Percentiles rank a stretch among this genome's conserved stretches.
phyloP scores from a whole-genome alignment of 2,888 invertebrate genomes.

The Drosophila monieri region DNA sequence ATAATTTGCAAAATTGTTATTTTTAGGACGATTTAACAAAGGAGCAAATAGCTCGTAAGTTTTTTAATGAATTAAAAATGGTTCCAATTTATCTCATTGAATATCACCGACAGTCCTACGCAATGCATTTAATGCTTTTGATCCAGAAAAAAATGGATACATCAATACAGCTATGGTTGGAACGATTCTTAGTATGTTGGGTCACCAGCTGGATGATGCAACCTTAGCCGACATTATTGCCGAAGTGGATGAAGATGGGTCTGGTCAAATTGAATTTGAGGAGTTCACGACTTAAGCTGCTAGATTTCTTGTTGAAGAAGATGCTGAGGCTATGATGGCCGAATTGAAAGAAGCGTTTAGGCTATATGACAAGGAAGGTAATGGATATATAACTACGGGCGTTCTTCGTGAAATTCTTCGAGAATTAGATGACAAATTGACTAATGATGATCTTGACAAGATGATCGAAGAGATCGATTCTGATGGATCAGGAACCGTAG shows the following conservation, averaged over 20 bases:
- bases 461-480: slow-evolving; percentile 99
- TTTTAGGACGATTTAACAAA: slow-evolving; percentile 38
- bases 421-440: slow-evolving; percentile 97
- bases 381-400: slow-evolving; percentile 95
- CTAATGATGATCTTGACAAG: slow-evolving; percentile 95
- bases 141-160: slow-evolving; percentile 86
- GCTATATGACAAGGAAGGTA: slow-evolving; percentile 93
- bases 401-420: slow-evolving; percentile 96
- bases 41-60: slow-evolving; percentile 42
- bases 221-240: slow-evolving; percentile 88
- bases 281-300: slow-evolving; percentile 90
- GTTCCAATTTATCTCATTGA: not conserved
- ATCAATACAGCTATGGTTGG: slow-evolving; percentile 85
- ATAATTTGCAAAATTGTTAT: not conserved
- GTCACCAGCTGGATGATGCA: slow-evolving; percentile 87
- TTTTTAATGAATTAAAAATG: not conserved
- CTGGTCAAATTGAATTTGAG: slow-evolving; percentile 89
- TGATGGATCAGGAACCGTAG: slow-evolving; percentile 98
- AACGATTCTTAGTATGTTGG: slow-evolving; percentile 88
- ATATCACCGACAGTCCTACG: slow-evolving; percentile 85
- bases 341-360: slow-evolving; percentile 98
- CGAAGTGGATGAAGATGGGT: slow-evolving; percentile 90
- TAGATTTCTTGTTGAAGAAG: slow-evolving; percentile 90
- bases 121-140: slow-evolving; percentile 88
- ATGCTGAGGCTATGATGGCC: slow-evolving; percentile 93